Evolutionary conservation across 2,797 vertebrate genomes (phyloP).

Genomic region (Dermochelys coriacea): DNA sequence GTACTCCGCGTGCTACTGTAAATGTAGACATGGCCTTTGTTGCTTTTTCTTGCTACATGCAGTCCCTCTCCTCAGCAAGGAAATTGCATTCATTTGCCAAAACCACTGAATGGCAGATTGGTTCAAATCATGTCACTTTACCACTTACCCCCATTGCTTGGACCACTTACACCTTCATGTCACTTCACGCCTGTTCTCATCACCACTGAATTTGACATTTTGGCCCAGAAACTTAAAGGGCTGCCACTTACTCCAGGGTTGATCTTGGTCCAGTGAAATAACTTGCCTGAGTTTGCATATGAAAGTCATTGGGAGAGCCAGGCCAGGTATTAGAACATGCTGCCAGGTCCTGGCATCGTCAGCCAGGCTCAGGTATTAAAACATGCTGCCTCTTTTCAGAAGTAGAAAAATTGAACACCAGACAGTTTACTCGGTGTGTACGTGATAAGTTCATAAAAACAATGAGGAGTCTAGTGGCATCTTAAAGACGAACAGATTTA

Average conservation of each 20-base stretch:
- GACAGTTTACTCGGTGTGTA: fast-evolving
- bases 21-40: background rate
- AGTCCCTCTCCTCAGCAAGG: background rate
- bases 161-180: fast-evolving
- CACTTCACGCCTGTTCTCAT: background rate
- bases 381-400: fast-evolving
- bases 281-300: background rate
- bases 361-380: fast-evolving
- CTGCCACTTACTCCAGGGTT: fast-evolving
- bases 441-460: too few relatives aligned
- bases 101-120: background rate
- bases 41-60: background rate
- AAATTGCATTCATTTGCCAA: fast-evolving
- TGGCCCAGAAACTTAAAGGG: background rate
- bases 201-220: fast-evolving
- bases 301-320: background rate
- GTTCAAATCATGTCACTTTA: background rate
- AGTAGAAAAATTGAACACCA: background rate
- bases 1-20: background rate
- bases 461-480: too few relatives aligned
- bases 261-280: fast-evolving
- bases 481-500: too few relatives aligned
- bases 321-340: background rate
- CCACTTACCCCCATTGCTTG: background rate
- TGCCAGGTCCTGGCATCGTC: background rate